A percentile compares a stretch with the other conserved stretches of the same genome.
phyloP scores from a whole-genome alignment of 1,140 invertebrate genomes.

The Tachypleus tridentatus region DNA sequence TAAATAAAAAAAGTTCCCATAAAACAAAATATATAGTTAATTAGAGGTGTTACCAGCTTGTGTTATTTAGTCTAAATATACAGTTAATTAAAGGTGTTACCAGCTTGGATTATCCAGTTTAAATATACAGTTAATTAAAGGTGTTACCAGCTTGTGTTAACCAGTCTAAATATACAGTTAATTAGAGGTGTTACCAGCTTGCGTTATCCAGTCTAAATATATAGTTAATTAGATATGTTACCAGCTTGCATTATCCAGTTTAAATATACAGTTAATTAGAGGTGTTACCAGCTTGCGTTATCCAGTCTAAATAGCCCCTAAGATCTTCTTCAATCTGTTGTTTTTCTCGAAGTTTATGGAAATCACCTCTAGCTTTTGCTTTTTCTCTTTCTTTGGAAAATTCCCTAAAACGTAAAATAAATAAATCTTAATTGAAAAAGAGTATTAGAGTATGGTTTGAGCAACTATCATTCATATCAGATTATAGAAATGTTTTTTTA shows the following conservation, averaged over 20 bases:
- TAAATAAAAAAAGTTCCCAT: no score
- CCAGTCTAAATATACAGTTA: conserved; percentile 30
- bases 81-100: no score
- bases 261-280: not conserved
- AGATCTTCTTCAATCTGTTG: conserved; percentile 98
- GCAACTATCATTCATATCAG: no score
- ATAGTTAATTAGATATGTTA: not conserved
- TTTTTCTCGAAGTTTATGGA: conserved; percentile 95
- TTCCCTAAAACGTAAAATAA: conserved; percentile 52
- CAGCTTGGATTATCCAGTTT: conserved; percentile 56
- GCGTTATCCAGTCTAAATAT: conserved; percentile 61
- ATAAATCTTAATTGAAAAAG: conserved; percentile 9
- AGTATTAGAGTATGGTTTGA: not conserved
- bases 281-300: conserved; percentile 66
- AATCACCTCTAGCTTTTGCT: conserved; percentile 94
- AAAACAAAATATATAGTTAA: no score
- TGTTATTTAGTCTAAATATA: no score
- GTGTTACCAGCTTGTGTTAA: conserved; percentile 73
- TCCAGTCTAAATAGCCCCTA: conserved; percentile 97
- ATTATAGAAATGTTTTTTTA: no score
- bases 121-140: not conserved
- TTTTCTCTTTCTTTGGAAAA: conserved; percentile 99
- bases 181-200: conserved; percentile 44
- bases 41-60: no score
- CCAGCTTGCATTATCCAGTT: conserved; percentile 80